Percentiles rank a stretch among this genome's conserved stretches.
Conservation (phyloP, 2,797 vertebrate genomes). For the Adelosebastes latens region DNA sequence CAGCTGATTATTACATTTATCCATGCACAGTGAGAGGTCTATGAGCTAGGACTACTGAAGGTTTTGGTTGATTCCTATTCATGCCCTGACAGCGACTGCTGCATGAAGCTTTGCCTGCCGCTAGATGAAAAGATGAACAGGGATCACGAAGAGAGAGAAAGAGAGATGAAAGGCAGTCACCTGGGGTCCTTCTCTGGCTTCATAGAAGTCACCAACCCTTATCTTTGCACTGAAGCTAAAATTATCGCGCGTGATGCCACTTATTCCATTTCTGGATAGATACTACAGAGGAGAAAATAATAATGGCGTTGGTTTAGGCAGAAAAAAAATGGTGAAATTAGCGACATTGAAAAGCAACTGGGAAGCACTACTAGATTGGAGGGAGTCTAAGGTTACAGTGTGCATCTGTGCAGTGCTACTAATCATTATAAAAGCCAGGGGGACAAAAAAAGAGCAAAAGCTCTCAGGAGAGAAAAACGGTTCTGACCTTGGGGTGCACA, state of each 20-base stretch:
- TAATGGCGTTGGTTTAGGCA: slow-evolving; percentile 84
- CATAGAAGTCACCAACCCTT: slow-evolving; percentile 99
- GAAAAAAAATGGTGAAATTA: slow-evolving; percentile 68
- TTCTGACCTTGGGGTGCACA: slow-evolving; percentile 81
- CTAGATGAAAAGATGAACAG: slow-evolving; percentile 81
- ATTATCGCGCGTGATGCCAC: slow-evolving; percentile 99
- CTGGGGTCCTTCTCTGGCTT: slow-evolving; percentile 99
- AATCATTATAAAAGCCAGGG: slow-evolving; percentile 78
- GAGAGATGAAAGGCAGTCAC: slow-evolving; percentile 92
- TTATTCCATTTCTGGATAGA: slow-evolving; percentile 99
- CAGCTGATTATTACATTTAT: slow-evolving; percentile 81
- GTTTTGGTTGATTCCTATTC: slow-evolving; percentile 67
- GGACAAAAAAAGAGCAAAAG: slow-evolving; percentile 73
- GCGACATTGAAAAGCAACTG: slow-evolving; percentile 80
- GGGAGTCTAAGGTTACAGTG: slow-evolving; percentile 64
- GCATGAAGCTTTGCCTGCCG: slow-evolving; percentile 70
- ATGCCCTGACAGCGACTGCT: slow-evolving; percentile 76
- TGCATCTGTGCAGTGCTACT: slow-evolving; percentile 71
- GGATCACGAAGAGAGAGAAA: slow-evolving; percentile 73
- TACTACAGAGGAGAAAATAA: slow-evolving; percentile 98
- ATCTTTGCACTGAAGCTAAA: slow-evolving; percentile 99
- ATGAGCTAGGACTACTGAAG: slow-evolving; percentile 69
- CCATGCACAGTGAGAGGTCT: slow-evolving; percentile 76
- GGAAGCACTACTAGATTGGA: slow-evolving; percentile 72
- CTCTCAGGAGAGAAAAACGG: slow-evolving; percentile 75